Evolutionary conservation across 92 coral and sea anemone genomes (phyloP), one percentile per base, ranked within the genome.

Genomic region (Paramuricea clavata): DNA sequence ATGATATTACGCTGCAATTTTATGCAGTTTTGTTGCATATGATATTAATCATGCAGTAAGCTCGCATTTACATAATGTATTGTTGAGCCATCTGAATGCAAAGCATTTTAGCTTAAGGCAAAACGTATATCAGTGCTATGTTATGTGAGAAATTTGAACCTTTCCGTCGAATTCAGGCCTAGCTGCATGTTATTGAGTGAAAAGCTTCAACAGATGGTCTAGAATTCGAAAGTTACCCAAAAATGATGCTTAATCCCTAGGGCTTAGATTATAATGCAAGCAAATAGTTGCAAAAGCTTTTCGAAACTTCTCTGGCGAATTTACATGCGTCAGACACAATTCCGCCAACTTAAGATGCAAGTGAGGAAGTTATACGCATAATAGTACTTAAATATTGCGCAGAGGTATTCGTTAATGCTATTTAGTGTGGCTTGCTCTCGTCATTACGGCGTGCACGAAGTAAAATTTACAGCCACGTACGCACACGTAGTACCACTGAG

Each of bases 361-460:
- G 21, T 27, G 39, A 65, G 72, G 72, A 65, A 65, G 72, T 65
- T 33, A 31, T 30, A 65, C 22, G 36, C 23, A 13, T 65, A 65
- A 31, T n/a, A 65, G 72, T 65, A 65, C 72, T 65, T 65, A 65
- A 65, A 65, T 65, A 65, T 65, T 65, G 72, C 72, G 39, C n/a
- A 28, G 22, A 65, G 28, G 32, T 65, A 33, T 65, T 65, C 72
- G 72, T 26, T 65, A 65, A 65, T 65, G 21, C n/a, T 39, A 6
- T 65, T 33, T 16, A 9, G n/a, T 28, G 9, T 12, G 12, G 72
- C 11, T 33, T 16, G 36, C 21, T 65, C 11, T 65, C 39, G 41
- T 1, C 19, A 65, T 11, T 65, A 2, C 23, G 10, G n/a, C 39
- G 72, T 31, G 72, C 62, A 54, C 23, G 72, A 12, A 31, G 22